Evolutionary conservation across 2,888 invertebrate genomes (phyloP), one percentile per base, ranked within the genome.

Genomic region (Drosophila flavopinicola): DNA sequence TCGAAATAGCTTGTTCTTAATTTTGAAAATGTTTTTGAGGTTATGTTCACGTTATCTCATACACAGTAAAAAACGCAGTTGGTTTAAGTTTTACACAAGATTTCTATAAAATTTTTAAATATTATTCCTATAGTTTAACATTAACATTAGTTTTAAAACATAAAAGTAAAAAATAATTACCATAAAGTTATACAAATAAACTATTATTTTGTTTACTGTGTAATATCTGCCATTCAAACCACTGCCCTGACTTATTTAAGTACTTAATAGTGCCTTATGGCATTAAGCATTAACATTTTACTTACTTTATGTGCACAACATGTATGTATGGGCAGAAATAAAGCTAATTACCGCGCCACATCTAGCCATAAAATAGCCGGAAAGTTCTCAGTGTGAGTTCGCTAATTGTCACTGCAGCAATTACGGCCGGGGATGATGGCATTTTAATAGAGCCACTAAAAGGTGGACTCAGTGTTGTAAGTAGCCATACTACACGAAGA

Each of bases 391-490:
- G 25, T 29, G 44, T 41, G 53, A 37, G 29, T 23, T 30, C 23
- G 64, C 42, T 69, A 69, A 69, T 69, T 69, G 63, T 51, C 25
- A 32, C 32, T 30, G 37, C 10, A 1, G 42, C 23, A 39, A 68
- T 66, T 63, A 60, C 15, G 42, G 17, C 17, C 13, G 24, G 5
- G 13, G 11, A 44, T 42, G 25, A 63, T 53, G 48, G 29, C 10
- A 39, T 35, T 70, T 72, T 70, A 66, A 51, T 66, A 49, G 47
- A 49, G 37, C 47, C 24, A 61, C 47, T 44, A 57, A 70, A 66
- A 66, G 49, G 49, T 63, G 41, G 35, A 35, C n/a, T 27, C 42
- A 29, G 42, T 44, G 17, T 17, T 1, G 9, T 23, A 13, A 11
- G 7, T 2, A 17, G n/a, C n/a, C n/a, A n/a, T n/a, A n/a, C n/a